Base-by-base conservation (phyloP, 2,797 vertebrate genomes). In the Tapirus indicus region DNA sequence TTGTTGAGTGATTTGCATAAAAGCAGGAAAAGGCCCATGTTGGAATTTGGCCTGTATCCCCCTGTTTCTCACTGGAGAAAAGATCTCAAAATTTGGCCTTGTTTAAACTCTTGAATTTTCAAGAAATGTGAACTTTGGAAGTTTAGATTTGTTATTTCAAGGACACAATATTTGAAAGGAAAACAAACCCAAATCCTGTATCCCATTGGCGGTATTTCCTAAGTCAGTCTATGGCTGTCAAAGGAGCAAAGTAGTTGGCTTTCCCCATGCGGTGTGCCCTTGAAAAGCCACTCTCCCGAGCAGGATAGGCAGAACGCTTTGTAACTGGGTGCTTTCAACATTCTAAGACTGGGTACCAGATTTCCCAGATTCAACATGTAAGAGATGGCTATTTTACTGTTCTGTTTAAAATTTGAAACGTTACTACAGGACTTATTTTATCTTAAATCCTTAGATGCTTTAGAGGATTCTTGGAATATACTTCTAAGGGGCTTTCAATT, bases 1-100 rank as follows among this genome's bases (percentile, higher is more conserved):
- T 93, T 96, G 97, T 66, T 96, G 97, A 97, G 91, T 97, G 98
- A 98, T 98, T 97, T 98, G 96, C 97, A 98, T 97, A 95, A 92
- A 91, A 88, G 94, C 98, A 98, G 96, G 90, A 95, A 97, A 97
- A 97, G 96, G 92, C 83, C 68, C 47, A 66, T 75, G 72, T 77
- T 95, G 97, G 97, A 97, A 96, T 97, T 88, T 94, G 90, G 94
- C 90, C 94, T 85, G 4, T 17, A 35, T 83, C 71, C 47, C 38
- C 27, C 1, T n/a, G 2, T 23, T 62, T 47, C 62, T 93, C 60
- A 25, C 49, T 58, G 60, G 87, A 97, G 84, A 80, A 96, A 94
- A 88, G 87, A 94, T 68, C 62, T 80, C 27, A 2, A 95, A 85
- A 88, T 3, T 47, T 83, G 71, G 89, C 66, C 60, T 95, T 23